These are phyloP conservation scores for Aramus guarauna DNA, from an alignment of 2,113 vertebrate species.

Conservation along the genomic window DNA sequence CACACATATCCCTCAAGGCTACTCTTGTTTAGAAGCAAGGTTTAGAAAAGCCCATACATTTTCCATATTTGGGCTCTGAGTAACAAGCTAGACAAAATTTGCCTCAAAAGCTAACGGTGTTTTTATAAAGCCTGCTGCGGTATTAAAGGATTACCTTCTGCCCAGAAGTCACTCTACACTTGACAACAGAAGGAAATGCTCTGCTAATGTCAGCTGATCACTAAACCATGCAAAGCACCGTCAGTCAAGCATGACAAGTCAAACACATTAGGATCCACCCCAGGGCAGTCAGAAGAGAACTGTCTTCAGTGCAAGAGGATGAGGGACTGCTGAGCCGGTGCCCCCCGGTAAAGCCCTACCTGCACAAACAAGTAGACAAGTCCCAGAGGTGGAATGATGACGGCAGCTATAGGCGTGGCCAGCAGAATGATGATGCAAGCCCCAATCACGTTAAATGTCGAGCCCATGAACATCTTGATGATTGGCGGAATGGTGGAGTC, in stretches of 20 bases:
- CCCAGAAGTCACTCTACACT: not conserved
- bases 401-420: conserved; percentile 85
- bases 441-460: conserved; percentile 85
- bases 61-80: not conserved
- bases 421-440: conserved; percentile 87
- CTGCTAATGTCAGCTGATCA: not conserved
- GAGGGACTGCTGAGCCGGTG: not conserved
- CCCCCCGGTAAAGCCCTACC: conserved; percentile 59
- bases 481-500: conserved; percentile 89
- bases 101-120: not conserved
- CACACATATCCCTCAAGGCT: not conserved
- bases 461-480: conserved; percentile 97
- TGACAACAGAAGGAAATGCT: not conserved
- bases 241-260: not conserved
- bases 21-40: not conserved
- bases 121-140: not conserved
- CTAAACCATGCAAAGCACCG: not conserved
- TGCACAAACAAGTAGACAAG: conserved; percentile 93
- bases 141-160: not conserved
- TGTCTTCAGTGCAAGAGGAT: not conserved
- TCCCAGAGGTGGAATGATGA: conserved; percentile 87
- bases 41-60: not conserved
- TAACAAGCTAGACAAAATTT: not conserved
- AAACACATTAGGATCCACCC: not conserved
- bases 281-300: not conserved